These are phyloP conservation scores for Pelmatolapia mariae DNA, from an alignment of 2,113 vertebrate species.

Conservation along the genomic window DNA sequence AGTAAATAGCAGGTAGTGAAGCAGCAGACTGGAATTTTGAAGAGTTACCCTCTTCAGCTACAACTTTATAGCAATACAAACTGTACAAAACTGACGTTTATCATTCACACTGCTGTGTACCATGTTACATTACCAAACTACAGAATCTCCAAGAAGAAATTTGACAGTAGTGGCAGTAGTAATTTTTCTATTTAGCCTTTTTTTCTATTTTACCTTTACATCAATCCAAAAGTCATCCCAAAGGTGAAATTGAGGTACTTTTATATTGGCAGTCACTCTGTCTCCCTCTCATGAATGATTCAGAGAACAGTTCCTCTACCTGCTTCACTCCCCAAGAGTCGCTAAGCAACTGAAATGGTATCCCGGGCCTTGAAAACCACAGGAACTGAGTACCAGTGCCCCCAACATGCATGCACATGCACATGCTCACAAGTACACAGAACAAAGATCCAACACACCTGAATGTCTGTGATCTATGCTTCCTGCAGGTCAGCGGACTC, in stretches of 20 bases:
- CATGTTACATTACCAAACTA: not conserved
- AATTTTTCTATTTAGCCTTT: not conserved
- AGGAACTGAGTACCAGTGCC: conserved; percentile 29
- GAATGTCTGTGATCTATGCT: conserved; percentile 48
- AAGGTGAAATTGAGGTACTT: not conserved
- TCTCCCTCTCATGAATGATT: conserved; percentile 84
- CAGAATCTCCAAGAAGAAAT: not conserved
- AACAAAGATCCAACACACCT: conserved; percentile 6
- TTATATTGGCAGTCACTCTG: conserved; percentile 8
- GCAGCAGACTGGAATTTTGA: not conserved
- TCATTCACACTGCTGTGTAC: not conserved
- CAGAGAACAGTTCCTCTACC: conserved; percentile 77
- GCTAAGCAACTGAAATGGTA: conserved; percentile 88
- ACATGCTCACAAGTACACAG: not conserved
- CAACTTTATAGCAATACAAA: not conserved
- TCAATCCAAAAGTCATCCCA: not conserved
- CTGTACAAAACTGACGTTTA: accelerated
- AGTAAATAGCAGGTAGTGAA: not conserved
- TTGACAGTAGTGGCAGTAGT: not conserved
- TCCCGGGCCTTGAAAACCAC: conserved; percentile 70
- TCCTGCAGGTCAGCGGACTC: conserved; percentile 60
- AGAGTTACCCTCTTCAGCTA: not conserved
- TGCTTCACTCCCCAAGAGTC: conserved; percentile 70
- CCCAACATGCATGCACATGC: not conserved
- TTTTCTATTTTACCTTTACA: not conserved